Evolutionary conservation across 2,888 invertebrate species (phyloP).

Genomic region (Ichneumon xanthorius): DNA sequence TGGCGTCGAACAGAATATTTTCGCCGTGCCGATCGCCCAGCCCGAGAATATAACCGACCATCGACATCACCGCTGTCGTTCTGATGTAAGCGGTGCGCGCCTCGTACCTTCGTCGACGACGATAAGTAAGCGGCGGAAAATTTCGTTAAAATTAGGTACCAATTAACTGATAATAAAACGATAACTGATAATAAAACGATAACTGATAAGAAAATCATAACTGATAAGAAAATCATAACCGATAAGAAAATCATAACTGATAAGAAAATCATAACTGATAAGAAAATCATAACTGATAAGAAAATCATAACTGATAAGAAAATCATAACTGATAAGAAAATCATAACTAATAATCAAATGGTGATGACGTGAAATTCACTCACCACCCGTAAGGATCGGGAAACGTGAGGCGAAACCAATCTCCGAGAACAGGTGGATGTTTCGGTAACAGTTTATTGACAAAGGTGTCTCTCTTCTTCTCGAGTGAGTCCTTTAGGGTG

Average conservation of each 20-base stretch:
- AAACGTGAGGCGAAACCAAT: conserved; percentile 96
- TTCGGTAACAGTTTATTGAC: conserved; percentile 88
- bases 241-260: too few relatives aligned
- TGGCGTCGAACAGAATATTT: conserved; percentile 97
- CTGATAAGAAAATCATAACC: background rate
- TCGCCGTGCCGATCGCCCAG: conserved; percentile 98
- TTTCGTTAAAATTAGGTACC: background rate
- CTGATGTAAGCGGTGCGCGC: conserved; percentile 96
- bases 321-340: background rate
- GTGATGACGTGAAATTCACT: conserved; percentile 55
- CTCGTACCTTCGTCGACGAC: conserved; percentile 90
- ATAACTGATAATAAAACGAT: background rate
- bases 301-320: background rate
- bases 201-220: background rate
- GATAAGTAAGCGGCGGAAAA: background rate
- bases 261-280: background rate
- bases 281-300: background rate
- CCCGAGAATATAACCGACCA: conserved; percentile 97
- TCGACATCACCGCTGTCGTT: conserved; percentile 98
- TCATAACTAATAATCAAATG: background rate
- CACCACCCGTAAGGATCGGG: conserved; percentile 95
- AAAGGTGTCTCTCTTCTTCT: conserved; percentile 89
- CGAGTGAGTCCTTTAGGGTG: conserved; percentile 86
- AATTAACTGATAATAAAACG: too few relatives aligned
- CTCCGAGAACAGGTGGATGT: conserved; percentile 94